Evolutionary conservation across 1,140 invertebrate species (phyloP).

Genomic region (Prorops nasuta): DNA sequence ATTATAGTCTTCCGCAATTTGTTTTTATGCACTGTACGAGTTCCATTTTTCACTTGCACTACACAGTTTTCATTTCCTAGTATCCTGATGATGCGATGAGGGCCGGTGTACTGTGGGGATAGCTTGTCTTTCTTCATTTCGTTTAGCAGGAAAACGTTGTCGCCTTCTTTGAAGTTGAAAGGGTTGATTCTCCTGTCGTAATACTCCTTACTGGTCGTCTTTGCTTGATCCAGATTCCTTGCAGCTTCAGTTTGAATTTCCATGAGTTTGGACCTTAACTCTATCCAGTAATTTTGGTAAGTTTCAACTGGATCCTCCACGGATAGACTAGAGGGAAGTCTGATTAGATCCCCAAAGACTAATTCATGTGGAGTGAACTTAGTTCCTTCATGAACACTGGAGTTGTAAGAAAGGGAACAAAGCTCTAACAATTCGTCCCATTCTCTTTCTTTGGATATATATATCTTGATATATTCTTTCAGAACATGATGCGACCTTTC

Average conservation of each 20-base stretch:
- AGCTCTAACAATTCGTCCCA: slow-evolving; percentile 38
- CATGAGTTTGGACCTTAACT: not conserved
- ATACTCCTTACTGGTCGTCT: slow-evolving; percentile 10
- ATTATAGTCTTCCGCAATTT: too few species aligned
- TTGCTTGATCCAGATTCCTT: not conserved
- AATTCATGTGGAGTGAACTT: not conserved
- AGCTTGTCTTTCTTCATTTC: too few species aligned
- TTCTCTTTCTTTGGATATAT: slow-evolving; percentile 19
- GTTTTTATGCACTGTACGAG: too few species aligned
- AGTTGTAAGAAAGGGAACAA: slow-evolving; percentile 16
- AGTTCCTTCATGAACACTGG: slow-evolving; percentile 21
- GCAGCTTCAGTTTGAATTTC: not conserved
- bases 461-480: slow-evolving; percentile 28
- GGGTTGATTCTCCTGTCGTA: slow-evolving; percentile 7
- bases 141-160: not conserved
- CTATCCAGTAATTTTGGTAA: not conserved
- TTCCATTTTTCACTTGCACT: too few species aligned
- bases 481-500: slow-evolving; percentile 27
- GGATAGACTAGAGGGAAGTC: not conserved
- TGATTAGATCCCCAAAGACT: not conserved
- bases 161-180: not conserved
- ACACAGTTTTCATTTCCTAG: too few species aligned
- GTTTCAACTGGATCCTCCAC: not conserved
- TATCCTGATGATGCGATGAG: too few species aligned
- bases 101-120: too few species aligned